Evolutionary conservation across 2,888 invertebrate genomes (phyloP).

Genomic region (Agrotis puta): DNA sequence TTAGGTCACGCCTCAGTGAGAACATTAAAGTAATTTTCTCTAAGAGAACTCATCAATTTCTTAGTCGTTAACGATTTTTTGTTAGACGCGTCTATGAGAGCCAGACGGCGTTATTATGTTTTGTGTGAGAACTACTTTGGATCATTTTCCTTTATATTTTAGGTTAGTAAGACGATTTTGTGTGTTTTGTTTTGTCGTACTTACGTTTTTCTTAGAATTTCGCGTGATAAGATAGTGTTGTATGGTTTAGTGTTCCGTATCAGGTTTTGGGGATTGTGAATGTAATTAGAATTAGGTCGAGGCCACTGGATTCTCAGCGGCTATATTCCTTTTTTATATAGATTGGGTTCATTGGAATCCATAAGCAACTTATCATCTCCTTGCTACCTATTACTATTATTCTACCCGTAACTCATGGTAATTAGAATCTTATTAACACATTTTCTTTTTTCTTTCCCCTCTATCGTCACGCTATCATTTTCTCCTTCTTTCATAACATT

Average conservation of each 20-base stretch:
- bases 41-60: conserved; percentile 82
- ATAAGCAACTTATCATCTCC: neutral
- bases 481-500: too few species aligned
- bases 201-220: conserved; percentile 55
- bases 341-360: neutral
- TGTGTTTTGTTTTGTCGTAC: conserved; percentile 24
- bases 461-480: too few species aligned
- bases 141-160: conserved; percentile 52
- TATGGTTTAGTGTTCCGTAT: conserved; percentile 48
- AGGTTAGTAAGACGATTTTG: conserved; percentile 53
- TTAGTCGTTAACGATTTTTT: conserved; percentile 77
- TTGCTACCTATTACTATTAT: too few species aligned
- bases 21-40: conserved; percentile 80
- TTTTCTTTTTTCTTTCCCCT: too few species aligned
- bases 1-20: conserved; percentile 73
- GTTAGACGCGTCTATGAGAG: conserved; percentile 71
- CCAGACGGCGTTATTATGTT: conserved; percentile 74
- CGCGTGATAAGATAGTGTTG: conserved; percentile 57
- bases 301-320: neutral
- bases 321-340: neutral
- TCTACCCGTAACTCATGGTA: too few species aligned
- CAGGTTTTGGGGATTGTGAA: neutral
- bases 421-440: too few species aligned
- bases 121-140: conserved; percentile 49
- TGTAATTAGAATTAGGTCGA: conserved; percentile 6